Conservation (phyloP, 2,888 invertebrate species). For the Oligia latruncula region DNA sequence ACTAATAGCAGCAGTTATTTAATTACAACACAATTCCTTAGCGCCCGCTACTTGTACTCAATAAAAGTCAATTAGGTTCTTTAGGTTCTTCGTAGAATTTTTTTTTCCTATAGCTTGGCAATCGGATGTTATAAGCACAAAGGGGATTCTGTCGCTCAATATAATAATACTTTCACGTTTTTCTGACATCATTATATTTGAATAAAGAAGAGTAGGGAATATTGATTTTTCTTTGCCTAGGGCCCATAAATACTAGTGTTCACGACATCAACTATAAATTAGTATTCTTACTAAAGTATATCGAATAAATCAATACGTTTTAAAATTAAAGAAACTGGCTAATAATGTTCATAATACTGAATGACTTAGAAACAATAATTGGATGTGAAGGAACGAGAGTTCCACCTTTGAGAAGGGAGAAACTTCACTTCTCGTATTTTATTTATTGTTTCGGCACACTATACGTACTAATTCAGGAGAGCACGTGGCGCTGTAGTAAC, state of each 20-base stretch:
- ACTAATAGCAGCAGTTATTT: not conserved
- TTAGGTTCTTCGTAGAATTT: not conserved
- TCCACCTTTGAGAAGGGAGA: no score
- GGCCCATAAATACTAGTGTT: no score
- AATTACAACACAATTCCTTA: not conserved
- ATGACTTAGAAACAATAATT: not conserved
- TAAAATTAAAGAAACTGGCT: not conserved
- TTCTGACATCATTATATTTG: not conserved
- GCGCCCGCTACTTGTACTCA: not conserved
- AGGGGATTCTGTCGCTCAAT: not conserved
- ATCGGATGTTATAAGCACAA: not conserved
- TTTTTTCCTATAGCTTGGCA: not conserved
- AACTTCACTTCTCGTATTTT: no score
- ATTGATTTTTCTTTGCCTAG: not conserved
- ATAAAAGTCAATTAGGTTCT: not conserved
- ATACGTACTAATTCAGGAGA: no score
- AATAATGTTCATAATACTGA: not conserved
- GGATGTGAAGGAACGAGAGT: not conserved
- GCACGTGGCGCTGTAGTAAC: no score
- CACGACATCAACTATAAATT: no score
- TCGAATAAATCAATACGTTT: not conserved
- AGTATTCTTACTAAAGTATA: no score
- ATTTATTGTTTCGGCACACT: no score
- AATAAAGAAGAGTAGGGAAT: not conserved
- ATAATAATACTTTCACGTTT: not conserved